Conservation (phyloP, 2,888 invertebrate genomes). For the Lycophotia porphyrea region DNA sequence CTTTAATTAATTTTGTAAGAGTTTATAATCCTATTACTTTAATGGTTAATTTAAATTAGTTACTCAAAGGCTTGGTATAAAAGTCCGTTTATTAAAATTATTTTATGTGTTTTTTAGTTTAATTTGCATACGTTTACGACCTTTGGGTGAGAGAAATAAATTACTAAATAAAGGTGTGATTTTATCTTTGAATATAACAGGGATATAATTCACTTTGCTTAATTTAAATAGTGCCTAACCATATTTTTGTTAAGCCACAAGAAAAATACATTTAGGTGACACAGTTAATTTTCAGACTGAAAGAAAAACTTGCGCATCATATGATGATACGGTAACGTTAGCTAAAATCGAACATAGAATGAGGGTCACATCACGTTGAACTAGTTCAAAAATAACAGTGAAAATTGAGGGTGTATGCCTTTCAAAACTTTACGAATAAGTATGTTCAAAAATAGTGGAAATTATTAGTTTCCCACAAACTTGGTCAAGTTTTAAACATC, state of each 20-base stretch:
- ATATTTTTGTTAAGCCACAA: background rate
- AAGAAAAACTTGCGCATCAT: background rate
- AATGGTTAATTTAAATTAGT: conserved; percentile 58
- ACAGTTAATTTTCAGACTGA: background rate
- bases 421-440: background rate
- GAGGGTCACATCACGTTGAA: background rate
- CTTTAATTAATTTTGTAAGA: conserved; percentile 74
- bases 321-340: too few relatives aligned
- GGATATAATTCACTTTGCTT: background rate
- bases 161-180: background rate
- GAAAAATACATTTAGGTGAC: background rate
- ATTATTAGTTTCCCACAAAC: background rate
- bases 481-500: conserved; percentile 44
- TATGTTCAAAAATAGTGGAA: background rate
- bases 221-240: background rate
- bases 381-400: background rate
- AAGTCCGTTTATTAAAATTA: conserved; percentile 43
- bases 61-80: conserved; percentile 23
- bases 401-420: background rate
- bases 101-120: conserved; percentile 39
- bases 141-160: background rate
- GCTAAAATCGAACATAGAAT: background rate
- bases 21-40: conserved; percentile 63
- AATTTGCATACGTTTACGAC: conserved; percentile 28
- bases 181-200: conserved; percentile 4